Percentiles rank a stretch among this genome's conserved stretches.
These are phyloP conservation scores for Melanotaenia duboulayi DNA, from an alignment of 2,113 vertebrate species.

Conservation along the genomic window DNA sequence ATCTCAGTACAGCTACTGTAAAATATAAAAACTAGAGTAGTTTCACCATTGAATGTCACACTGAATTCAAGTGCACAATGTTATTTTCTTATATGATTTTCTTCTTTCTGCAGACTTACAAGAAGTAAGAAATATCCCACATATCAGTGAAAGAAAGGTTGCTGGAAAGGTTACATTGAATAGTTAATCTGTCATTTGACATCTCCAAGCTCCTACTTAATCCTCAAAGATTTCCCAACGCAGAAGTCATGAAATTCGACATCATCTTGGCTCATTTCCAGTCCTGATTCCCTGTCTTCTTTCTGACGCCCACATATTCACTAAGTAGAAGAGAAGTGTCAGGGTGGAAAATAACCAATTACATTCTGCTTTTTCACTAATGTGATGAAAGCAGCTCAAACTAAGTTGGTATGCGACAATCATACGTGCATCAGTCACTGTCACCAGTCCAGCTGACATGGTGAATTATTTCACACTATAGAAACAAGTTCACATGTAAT, in stretches of 20 bases:
- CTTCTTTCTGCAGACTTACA: background rate
- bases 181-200: background rate
- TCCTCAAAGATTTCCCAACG: background rate
- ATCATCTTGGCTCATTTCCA: background rate
- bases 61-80: background rate
- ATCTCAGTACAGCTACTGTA: background rate
- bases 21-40: background rate
- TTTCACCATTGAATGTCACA: background rate
- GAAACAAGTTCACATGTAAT: conserved; percentile 8
- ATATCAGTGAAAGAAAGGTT: background rate
- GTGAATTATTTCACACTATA: background rate
- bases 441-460: background rate
- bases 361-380: background rate
- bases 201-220: background rate
- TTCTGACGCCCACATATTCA: background rate
- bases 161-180: background rate
- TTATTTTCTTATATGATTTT: background rate
- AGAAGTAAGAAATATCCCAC: background rate
- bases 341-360: conserved; percentile 7
- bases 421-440: background rate
- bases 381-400: background rate
- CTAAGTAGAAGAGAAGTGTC: background rate
- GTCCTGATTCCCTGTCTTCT: background rate
- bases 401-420: conserved; percentile 1
- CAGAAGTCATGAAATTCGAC: background rate